Base-by-base conservation (phyloP, 23 tunicate species). In the Oikopleura vanhoeffeni region DNA sequence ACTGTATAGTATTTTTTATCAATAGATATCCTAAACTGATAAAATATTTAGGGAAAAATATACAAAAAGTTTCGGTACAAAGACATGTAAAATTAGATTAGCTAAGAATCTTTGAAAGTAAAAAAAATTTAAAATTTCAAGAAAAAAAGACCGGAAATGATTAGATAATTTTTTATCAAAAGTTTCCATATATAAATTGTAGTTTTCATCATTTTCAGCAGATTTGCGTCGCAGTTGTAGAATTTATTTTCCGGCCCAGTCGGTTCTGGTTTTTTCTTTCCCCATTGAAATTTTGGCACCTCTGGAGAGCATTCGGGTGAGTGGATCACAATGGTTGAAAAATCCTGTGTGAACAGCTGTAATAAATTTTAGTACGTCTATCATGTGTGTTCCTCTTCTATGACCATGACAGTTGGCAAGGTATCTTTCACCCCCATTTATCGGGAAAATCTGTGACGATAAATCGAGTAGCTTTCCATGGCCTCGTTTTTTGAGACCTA, bases 361-460 rank as follows among this genome's bases (percentile, higher is more conserved):
- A 38, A 71, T 71, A 3, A 24, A 13, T 18, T 30, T 33, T 4
- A 24, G 3, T 28, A 33, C 36, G 36, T 38, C 32, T 2, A 18
- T 71, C 79, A 71, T 71, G 38, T 71, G 79, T 24, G 79, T 71
- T 2, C 79, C 79, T 18, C 36, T 38, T 4, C 79, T 33, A 38
- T 71, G 79, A 2, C 79, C 79, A 38, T 71, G 79, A 38, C 79
- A 71, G 79, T 71, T 71, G 4, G 79, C 27, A 33, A 71, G 38
- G 32, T 71, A 71, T 28, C 79, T 28, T 30, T 71, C 79, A 30
- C 79, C 79, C 4, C 27, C 27, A 18, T 71, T 71, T 18, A 33
- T n/a, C n/a, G n/a, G n/a, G 79, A 30, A 71, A 71, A 32, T 38
- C 79, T 18, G 79, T 71, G 36, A 71, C 38, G 2, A 71, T 18